Conservation (phyloP, 2,888 invertebrate genomes). For the Globia sparganii region DNA sequence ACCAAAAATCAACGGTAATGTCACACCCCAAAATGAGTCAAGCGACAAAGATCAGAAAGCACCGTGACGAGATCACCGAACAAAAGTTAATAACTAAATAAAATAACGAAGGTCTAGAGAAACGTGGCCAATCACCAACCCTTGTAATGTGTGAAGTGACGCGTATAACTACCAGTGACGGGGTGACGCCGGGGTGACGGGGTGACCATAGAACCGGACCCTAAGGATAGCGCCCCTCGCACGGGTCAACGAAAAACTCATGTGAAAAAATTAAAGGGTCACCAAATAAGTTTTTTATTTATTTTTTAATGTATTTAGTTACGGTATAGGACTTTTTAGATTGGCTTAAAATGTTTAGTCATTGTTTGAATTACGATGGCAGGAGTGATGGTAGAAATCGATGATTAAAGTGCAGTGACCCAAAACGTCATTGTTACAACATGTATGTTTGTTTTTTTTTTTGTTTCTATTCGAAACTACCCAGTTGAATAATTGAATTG, state of each 20-base stretch:
- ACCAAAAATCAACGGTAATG: conserved; percentile 32
- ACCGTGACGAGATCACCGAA: conserved; percentile 45
- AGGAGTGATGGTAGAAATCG: not conserved
- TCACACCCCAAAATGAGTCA: conserved; percentile 34
- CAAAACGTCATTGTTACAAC: not conserved
- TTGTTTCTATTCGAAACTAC: not conserved
- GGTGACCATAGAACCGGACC: conserved; percentile 59
- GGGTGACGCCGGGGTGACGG: conserved; percentile 67
- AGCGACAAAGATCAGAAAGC: conserved; percentile 52
- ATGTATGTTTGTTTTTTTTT: not conserved
- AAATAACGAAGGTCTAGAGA: conserved; percentile 62
- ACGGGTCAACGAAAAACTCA: conserved; percentile 59
- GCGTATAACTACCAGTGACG: conserved; percentile 69
- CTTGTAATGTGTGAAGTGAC: conserved; percentile 72
- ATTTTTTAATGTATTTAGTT: conserved; percentile 54
- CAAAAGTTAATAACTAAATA: conserved; percentile 66
- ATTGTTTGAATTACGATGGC: conserved; percentile 29
- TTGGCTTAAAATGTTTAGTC: conserved; percentile 39
- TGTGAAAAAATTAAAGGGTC: conserved; percentile 63
- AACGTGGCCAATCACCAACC: conserved; percentile 69
- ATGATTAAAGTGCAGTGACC: conserved; percentile 12
- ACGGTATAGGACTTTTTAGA: conserved; percentile 41
- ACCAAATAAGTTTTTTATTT: conserved; percentile 47
- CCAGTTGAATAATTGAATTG: not conserved
- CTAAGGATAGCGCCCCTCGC: conserved; percentile 62